Conservation (phyloP, 2,797 vertebrate genomes). For the Myiotriccus ornatus region DNA sequence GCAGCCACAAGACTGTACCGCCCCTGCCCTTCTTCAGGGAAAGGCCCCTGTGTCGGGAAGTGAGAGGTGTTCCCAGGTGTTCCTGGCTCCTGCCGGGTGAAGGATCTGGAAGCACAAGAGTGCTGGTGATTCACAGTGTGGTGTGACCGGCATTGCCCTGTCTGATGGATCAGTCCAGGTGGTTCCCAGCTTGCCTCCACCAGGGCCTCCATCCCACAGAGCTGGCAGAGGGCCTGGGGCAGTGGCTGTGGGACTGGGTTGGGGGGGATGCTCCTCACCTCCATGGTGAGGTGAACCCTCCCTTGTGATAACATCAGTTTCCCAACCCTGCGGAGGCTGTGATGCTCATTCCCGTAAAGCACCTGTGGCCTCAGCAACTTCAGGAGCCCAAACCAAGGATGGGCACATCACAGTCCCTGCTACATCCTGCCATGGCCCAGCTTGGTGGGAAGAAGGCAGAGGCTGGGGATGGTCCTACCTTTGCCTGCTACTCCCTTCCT, state of each 20-base stretch:
- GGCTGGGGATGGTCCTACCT: neutral
- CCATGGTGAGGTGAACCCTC: neutral
- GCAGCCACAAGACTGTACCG: neutral
- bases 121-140: neutral
- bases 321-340: neutral
- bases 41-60: fast-evolving
- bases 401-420: fast-evolving
- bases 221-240: neutral
- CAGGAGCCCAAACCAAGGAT: neutral
- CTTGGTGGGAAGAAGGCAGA: neutral
- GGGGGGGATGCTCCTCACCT: neutral
- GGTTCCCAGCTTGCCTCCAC: neutral
- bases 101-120: fast-evolving
- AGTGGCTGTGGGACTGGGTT: neutral
- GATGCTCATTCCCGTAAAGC: neutral
- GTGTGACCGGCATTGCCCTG: fast-evolving
- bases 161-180: neutral
- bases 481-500: neutral
- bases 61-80: neutral
- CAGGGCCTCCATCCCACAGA: neutral
- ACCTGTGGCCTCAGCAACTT: neutral
- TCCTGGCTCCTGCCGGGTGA: neutral
- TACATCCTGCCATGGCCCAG: neutral
- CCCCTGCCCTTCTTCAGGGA: neutral
- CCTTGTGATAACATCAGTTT: constrained; percentile 26